Evolutionary conservation across 2,797 vertebrate genomes (phyloP).

Genomic region (Crenichthys baileyi): DNA sequence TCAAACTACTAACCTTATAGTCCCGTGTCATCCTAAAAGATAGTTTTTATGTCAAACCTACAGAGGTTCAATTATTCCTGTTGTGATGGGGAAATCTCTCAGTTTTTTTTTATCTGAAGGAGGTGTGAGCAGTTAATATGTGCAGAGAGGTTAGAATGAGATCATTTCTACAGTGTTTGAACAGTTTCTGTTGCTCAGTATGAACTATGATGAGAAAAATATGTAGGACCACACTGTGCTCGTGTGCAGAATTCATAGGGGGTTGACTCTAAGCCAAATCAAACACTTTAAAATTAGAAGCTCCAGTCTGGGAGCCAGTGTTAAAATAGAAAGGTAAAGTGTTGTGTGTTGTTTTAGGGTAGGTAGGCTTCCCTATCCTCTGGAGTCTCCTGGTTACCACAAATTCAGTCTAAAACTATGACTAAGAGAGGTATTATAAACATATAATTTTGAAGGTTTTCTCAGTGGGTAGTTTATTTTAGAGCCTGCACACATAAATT

Average conservation of each 20-base stretch:
- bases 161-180: conserved; percentile 10
- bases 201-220: conserved; percentile 24
- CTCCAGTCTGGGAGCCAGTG: conserved; percentile 3
- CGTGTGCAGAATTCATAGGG: conserved; percentile 15
- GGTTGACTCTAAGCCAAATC: conserved; percentile 44
- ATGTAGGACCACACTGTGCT: conserved; percentile 3
- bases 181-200: conserved; percentile 26
- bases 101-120: neutral
- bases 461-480: neutral
- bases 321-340: conserved; percentile 51
- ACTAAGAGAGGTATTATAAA: conserved; percentile 15
- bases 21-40: neutral
- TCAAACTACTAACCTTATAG: neutral
- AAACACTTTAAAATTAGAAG: conserved; percentile 48
- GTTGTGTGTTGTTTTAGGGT: conserved; percentile 14
- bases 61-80: conserved; percentile 2
- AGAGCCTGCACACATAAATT: neutral
- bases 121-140: neutral
- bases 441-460: conserved; percentile 17
- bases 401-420: neutral
- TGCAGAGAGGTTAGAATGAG: conserved; percentile 7
- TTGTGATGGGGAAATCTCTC: neutral
- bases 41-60: neutral
- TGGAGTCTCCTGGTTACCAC: conserved; percentile 1
- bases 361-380: conserved; percentile 28